A percentile compares a stretch with the other conserved stretches of the same genome.
These are phyloP conservation scores for Myrmecophaga tridactyla DNA, from an alignment of 2,113 vertebrate species.

Conservation along the genomic window DNA sequence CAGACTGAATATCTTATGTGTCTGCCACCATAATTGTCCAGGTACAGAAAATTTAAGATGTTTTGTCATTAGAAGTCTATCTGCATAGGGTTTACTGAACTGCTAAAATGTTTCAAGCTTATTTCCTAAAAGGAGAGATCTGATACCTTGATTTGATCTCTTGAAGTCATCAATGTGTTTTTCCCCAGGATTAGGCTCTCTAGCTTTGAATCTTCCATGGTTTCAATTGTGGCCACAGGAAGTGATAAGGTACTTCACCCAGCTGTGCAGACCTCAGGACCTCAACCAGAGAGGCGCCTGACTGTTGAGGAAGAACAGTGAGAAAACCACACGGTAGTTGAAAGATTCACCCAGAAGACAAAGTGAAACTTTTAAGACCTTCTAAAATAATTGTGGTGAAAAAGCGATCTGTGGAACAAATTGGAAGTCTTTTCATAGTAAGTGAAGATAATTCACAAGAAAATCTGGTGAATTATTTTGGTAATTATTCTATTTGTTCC, in stretches of 20 bases:
- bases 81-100: not conserved
- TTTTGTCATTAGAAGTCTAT: not conserved
- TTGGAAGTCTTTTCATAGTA: not conserved
- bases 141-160: not conserved
- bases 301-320: not conserved
- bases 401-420: not conserved
- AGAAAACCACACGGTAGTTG: not conserved
- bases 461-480: conserved; percentile 5
- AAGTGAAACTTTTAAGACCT: not conserved
- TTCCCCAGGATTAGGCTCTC: not conserved
- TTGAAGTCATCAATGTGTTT: not conserved
- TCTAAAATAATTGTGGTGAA: not conserved
- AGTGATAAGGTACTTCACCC: not conserved
- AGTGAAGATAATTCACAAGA: not conserved
- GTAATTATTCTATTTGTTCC: not conserved
- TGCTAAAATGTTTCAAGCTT: not conserved
- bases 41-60: not conserved
- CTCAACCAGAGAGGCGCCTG: not conserved
- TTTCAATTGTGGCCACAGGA: not conserved
- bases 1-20: not conserved
- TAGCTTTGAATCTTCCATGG: not conserved
- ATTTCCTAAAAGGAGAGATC: not conserved
- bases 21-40: not conserved
- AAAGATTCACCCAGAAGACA: not conserved
- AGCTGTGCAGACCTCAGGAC: not conserved